Percentiles rank a stretch among this genome's conserved stretches.
phyloP scores from a whole-genome alignment of 2,113 vertebrate genomes.

The Myotis yumanensis region DNA sequence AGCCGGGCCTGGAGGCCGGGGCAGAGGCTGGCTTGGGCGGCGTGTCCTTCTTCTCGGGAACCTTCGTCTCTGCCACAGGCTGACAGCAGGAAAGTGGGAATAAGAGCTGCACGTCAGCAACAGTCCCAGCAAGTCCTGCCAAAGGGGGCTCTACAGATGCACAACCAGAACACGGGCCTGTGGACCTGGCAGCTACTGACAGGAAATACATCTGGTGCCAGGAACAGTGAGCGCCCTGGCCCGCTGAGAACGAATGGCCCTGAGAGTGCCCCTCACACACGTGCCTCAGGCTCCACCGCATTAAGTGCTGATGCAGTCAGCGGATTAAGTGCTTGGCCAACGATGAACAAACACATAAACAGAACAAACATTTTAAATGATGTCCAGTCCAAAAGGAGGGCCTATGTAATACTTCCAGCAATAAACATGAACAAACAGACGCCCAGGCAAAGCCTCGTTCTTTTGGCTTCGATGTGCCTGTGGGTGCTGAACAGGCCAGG shows the following conservation, averaged over 20 bases:
- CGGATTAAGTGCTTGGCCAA: neutral
- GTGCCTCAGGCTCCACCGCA: neutral
- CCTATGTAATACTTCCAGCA: no score
- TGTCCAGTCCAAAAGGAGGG: neutral
- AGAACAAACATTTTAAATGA: neutral
- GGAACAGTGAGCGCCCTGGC: neutral
- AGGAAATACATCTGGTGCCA: neutral
- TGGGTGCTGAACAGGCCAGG: neutral
- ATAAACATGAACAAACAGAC: no score
- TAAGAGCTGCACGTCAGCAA: neutral
- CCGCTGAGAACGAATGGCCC: neutral
- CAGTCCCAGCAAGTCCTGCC: neutral
- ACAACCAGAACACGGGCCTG: neutral
- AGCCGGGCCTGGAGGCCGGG: slow-evolving; percentile 50
- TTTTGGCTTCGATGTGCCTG: neutral
- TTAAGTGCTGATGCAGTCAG: neutral
- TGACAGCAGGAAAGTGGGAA: neutral
- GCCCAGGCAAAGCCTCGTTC: neutral
- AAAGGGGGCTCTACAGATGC: neutral
- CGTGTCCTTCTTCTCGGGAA: slow-evolving; percentile 82
- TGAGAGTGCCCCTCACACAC: neutral
- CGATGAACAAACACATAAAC: neutral
- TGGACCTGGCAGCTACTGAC: neutral
- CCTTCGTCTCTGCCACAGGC: slow-evolving; percentile 84
- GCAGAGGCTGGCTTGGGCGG: slow-evolving; percentile 83